A percentile compares a stretch with the other conserved stretches of the same genome.
Evolutionary conservation across 2,888 invertebrate species (phyloP).

Genomic region (Troglohyphantes excavatus): DNA sequence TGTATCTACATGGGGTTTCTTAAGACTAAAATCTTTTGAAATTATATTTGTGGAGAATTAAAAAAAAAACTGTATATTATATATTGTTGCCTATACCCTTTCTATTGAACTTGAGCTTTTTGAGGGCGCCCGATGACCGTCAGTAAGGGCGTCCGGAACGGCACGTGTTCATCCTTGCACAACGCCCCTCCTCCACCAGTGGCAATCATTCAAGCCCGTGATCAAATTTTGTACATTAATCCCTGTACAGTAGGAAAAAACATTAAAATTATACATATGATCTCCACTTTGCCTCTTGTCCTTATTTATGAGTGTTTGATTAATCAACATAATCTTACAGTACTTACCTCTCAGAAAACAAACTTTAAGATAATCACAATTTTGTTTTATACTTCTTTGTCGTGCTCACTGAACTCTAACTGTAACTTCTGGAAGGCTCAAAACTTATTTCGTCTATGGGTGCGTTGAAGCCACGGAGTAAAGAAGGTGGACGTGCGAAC

Average conservation of each 20-base stretch:
- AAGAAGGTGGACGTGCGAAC: no score
- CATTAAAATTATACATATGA: conserved; percentile 77
- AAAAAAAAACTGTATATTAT: conserved; percentile 30
- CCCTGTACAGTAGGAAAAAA: conserved; percentile 79
- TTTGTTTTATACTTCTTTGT: no score
- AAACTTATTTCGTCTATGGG: no score
- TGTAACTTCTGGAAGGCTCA: no score
- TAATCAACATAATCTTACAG: neutral
- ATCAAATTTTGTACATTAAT: conserved; percentile 79
- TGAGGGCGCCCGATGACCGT: conserved; percentile 40
- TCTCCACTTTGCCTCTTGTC: conserved; percentile 17
- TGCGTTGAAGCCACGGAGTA: no score
- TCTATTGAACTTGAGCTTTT: conserved; percentile 54
- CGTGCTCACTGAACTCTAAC: no score
- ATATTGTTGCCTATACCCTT: conserved; percentile 42
- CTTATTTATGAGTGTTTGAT: neutral
- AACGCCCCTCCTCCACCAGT: conserved; percentile 53
- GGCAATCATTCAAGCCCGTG: conserved; percentile 72
- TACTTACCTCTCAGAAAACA: no score
- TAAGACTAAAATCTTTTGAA: conserved; percentile 74
- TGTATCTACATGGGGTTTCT: conserved; percentile 55
- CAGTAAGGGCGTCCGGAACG: conserved; percentile 42
- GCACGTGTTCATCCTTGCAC: conserved; percentile 67
- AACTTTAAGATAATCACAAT: no score
- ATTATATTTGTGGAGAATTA: conserved; percentile 53